Evolutionary conservation across 2,113 vertebrate genomes (phyloP).

Genomic region (Pteruthius melanotis): DNA sequence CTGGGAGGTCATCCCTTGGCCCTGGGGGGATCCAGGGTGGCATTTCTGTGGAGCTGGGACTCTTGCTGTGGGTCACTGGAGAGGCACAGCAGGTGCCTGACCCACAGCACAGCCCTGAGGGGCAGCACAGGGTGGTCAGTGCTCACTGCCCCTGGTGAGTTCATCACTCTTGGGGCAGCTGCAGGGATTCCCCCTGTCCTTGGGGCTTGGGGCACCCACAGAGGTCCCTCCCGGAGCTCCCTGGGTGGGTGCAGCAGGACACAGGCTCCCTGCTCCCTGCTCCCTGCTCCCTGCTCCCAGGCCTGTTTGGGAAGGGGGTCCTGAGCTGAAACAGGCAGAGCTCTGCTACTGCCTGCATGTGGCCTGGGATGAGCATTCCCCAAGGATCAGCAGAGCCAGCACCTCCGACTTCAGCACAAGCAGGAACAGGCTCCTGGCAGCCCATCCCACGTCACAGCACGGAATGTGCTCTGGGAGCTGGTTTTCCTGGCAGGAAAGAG

Average conservation of each 20-base stretch:
- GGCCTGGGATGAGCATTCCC: background rate
- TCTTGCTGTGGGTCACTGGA: background rate
- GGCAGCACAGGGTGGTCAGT: background rate
- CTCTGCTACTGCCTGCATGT: rapidly evolving
- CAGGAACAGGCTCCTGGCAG: background rate
- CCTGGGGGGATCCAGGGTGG: background rate
- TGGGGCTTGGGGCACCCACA: no score
- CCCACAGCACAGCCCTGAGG: background rate
- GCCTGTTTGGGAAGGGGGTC: background rate
- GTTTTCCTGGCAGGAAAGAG: background rate
- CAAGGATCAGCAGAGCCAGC: background rate
- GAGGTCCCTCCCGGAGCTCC: no score
- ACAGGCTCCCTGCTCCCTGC: background rate
- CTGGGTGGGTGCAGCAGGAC: no score
- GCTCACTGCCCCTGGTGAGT: no score
- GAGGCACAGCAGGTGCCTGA: background rate
- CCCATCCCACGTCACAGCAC: background rate
- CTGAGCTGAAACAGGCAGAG: background rate
- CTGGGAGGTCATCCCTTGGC: background rate
- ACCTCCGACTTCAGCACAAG: background rate
- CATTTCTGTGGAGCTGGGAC: background rate
- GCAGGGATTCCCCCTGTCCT: no score
- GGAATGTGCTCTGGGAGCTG: background rate
- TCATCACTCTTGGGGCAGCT: no score
- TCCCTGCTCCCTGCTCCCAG: background rate